Percentiles rank a stretch among this genome's conserved stretches.
phyloP scores from a whole-genome alignment of 2,888 invertebrate species.

The Aleiodes leptofemur region DNA sequence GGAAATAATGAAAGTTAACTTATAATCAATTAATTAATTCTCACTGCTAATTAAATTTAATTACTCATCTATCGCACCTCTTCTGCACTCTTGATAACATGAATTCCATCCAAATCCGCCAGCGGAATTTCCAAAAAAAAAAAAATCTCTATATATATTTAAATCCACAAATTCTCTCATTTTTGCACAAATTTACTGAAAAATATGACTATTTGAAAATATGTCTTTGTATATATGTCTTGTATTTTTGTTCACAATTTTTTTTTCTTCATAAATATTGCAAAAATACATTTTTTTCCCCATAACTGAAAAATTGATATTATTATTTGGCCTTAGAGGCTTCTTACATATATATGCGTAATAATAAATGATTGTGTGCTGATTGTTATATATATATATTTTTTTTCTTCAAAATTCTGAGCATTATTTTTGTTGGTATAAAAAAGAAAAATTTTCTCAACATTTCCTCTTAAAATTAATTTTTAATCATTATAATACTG shows the following conservation, averaged over 20 bases:
- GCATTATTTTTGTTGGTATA: background rate
- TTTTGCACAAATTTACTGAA: too few relatives aligned
- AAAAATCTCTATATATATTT: background rate
- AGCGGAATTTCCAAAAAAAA: slow-evolving; percentile 1
- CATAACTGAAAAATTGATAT: too few relatives aligned
- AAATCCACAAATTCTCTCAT: too few relatives aligned
- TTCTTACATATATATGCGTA: slow-evolving; percentile 7
- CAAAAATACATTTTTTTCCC: too few relatives aligned
- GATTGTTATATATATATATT: background rate
- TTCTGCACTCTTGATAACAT: background rate
- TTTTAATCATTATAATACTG: slow-evolving; percentile 23
- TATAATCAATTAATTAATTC: too few relatives aligned
- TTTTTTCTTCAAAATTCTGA: slow-evolving; percentile 3
- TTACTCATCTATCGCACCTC: background rate
- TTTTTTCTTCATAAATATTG: too few relatives aligned
- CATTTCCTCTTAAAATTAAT: slow-evolving; percentile 3
- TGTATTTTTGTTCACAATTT: too few relatives aligned
- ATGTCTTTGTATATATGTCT: too few relatives aligned
- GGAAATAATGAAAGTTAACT: too few relatives aligned
- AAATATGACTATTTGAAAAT: too few relatives aligned
- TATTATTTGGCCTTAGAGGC: background rate
- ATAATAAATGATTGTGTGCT: slow-evolving; percentile 33
- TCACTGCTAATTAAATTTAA: background rate
- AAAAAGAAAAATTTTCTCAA: background rate
- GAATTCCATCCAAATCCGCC: slow-evolving; percentile 9